A percentile compares a stretch with the other conserved stretches of the same genome.
Conservation (phyloP, 2,113 vertebrate genomes). For the Silurus meridionalis region DNA sequence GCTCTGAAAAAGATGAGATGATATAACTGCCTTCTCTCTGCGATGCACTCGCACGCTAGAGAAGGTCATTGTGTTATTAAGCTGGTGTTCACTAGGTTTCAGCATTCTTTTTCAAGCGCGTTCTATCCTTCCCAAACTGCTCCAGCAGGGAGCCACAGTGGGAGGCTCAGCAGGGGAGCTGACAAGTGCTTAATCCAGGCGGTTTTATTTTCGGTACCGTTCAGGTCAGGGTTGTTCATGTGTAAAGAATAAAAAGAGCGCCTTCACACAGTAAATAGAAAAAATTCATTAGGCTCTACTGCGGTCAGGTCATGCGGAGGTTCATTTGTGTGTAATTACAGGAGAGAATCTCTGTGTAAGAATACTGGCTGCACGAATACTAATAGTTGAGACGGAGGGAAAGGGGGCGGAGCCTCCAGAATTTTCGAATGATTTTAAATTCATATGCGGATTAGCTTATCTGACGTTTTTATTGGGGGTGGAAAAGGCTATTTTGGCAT, state of each 20-base stretch:
- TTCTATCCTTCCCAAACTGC: neutral
- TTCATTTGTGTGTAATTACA: neutral
- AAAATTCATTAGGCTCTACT: neutral
- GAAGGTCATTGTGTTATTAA: neutral
- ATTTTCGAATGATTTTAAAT: neutral
- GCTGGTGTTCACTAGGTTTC: neutral
- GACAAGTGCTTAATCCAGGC: neutral
- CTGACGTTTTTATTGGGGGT: neutral
- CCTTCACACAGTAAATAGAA: neutral
- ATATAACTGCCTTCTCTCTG: neutral
- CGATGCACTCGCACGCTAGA: neutral
- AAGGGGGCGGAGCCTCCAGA: neutral
- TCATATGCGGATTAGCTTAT: neutral
- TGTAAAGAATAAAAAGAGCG: neutral
- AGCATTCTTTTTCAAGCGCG: neutral
- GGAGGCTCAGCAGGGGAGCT: slow-evolving; percentile 3
- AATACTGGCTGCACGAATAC: neutral
- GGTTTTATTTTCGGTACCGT: neutral
- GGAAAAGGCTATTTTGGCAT: neutral
- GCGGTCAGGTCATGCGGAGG: neutral
- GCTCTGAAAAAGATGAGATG: neutral
- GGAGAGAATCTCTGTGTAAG: neutral
- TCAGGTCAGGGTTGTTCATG: neutral
- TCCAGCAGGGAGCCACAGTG: neutral
- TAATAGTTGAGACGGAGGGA: neutral